Evolutionary conservation across 2,113 vertebrate genomes (phyloP).

Genomic region (Oxyruncus cristatus): DNA sequence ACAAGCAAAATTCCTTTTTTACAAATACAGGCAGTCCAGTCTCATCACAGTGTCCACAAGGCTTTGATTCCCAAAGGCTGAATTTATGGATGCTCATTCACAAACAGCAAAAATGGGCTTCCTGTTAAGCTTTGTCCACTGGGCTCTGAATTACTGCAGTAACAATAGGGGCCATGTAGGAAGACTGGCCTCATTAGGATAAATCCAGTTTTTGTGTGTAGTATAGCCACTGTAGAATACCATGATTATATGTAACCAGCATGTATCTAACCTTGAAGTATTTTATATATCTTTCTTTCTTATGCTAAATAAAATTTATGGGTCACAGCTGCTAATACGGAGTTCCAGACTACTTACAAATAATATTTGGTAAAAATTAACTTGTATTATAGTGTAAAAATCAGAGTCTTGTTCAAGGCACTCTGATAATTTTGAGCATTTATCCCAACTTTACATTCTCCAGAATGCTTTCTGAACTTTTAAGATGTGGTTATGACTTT

Average conservation of each 20-base stretch:
- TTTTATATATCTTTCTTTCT: background rate
- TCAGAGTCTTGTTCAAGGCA: background rate
- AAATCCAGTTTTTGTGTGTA: background rate
- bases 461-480: background rate
- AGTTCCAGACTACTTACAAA: conserved; percentile 49
- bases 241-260: no score
- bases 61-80: background rate
- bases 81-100: background rate
- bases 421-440: background rate
- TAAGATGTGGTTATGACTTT: background rate
- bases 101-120: background rate
- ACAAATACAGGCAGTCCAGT: background rate
- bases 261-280: background rate
- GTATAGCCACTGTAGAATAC: background rate
- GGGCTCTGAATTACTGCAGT: background rate
- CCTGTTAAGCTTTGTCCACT: background rate
- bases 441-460: background rate
- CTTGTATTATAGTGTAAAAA: background rate
- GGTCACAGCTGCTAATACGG: background rate
- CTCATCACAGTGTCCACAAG: background rate
- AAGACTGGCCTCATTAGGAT: background rate
- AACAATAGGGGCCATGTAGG: no score
- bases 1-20: background rate
- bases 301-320: background rate
- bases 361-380: background rate